phyloP scores from a whole-genome alignment of 2,888 invertebrate genomes.

The Parnassius orleans region DNA sequence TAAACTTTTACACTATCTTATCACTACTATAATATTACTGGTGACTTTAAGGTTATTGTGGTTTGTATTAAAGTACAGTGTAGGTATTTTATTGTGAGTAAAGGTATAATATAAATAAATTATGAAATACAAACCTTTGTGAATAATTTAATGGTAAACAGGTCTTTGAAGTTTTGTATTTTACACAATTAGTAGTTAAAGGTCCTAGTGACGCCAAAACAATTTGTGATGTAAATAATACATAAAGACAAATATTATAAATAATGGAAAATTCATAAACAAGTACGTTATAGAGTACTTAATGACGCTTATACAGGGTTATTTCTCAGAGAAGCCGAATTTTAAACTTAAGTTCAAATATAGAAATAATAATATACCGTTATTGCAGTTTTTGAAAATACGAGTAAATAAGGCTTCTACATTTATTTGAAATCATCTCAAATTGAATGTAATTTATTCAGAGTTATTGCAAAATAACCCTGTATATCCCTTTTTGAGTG shows the following conservation, averaged over 20 bases:
- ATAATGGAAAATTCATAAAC: no score
- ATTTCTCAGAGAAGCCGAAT: no score
- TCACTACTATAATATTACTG: conserved; percentile 28
- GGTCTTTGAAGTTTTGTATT: not conserved
- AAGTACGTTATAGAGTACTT: no score
- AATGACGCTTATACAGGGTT: no score
- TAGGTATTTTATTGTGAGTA: conserved; percentile 32
- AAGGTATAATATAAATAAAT: not conserved
- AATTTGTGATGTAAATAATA: conserved; percentile 18
- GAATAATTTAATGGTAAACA: not conserved
- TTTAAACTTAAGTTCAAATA: no score
- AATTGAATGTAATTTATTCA: no score
- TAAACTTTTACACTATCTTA: conserved; percentile 45
- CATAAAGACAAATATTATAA: no score
- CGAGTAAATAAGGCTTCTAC: no score
- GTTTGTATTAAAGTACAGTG: conserved; percentile 33
- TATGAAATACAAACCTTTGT: not conserved
- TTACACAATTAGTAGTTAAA: not conserved
- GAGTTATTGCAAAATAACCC: no score
- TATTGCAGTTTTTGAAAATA: no score
- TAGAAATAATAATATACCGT: no score
- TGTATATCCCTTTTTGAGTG: not conserved
- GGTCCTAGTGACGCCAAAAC: conserved; percentile 6
- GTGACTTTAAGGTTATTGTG: conserved; percentile 45
- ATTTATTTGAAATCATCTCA: no score